These are phyloP conservation scores for Diplazon laetatorius DNA, from an alignment of 2,888 invertebrate species.

Conservation along the genomic window DNA sequence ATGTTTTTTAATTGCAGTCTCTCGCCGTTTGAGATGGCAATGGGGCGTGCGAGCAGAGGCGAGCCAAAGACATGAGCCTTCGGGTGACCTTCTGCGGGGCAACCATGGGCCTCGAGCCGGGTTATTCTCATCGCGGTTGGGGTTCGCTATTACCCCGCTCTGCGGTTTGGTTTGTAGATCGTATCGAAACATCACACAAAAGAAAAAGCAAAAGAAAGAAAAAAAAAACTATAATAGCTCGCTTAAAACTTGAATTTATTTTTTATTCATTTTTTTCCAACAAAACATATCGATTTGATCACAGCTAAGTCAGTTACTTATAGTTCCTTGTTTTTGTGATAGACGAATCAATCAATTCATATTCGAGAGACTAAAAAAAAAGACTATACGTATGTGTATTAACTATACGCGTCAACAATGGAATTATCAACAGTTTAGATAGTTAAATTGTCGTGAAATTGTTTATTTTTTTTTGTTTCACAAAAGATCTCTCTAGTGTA, in stretches of 20 bases:
- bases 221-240: too few relatives aligned
- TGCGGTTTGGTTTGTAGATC: constrained; percentile 80
- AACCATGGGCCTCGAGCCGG: constrained; percentile 54
- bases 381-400: too few relatives aligned
- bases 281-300: not conserved
- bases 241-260: too few relatives aligned
- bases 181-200: constrained; percentile 75
- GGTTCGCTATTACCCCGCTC: constrained; percentile 70
- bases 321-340: constrained; percentile 53
- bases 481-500: constrained; percentile 13
- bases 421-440: too few relatives aligned
- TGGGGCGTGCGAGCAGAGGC: constrained; percentile 69
- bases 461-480: constrained; percentile 12
- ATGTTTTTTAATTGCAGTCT: constrained; percentile 81
- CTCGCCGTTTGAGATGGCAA: constrained; percentile 79
- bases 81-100: constrained; percentile 32
- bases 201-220: constrained; percentile 23
- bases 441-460: not conserved
- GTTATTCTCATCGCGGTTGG: constrained; percentile 58
- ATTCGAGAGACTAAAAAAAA: constrained; percentile 11
- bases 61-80: constrained; percentile 24
- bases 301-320: not conserved
- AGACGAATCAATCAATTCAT: not conserved
- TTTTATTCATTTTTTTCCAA: constrained; percentile 53
- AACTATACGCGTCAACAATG: too few relatives aligned